phyloP scores from a whole-genome alignment of 2,888 invertebrate species.

The Brenthis daphne region DNA sequence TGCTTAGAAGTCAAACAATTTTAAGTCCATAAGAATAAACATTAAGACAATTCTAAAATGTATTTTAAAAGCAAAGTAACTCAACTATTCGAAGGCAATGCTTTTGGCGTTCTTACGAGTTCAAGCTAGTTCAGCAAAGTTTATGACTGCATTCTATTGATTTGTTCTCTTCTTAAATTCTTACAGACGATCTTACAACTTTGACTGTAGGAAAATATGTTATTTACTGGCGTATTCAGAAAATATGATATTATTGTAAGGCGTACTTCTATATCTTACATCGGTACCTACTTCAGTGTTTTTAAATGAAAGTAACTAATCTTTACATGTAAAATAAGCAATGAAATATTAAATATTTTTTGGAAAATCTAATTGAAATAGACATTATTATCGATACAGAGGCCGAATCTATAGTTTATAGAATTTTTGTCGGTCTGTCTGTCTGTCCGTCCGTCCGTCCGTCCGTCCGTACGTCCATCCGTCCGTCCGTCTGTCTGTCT shows the following conservation, averaged over 20 bases:
- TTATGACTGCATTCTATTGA: slow-evolving; percentile 26
- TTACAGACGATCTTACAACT: slow-evolving; percentile 12
- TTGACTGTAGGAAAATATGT: neutral
- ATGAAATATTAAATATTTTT: no score
- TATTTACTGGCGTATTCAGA: slow-evolving; percentile 2
- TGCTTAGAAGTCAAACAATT: slow-evolving; percentile 11
- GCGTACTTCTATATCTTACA: no score
- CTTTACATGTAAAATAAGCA: no score
- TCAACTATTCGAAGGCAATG: slow-evolving; percentile 24
- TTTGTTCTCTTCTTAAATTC: slow-evolving; percentile 18
- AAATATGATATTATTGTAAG: neutral
- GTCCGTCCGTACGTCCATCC: no score
- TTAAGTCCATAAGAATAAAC: slow-evolving; percentile 30
- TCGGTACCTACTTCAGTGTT: no score
- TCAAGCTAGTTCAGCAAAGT: slow-evolving; percentile 21
- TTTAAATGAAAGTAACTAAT: no score
- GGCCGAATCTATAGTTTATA: no score
- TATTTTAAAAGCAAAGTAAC: slow-evolving; percentile 31
- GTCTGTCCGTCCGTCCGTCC: no score
- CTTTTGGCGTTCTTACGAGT: slow-evolving; percentile 26
- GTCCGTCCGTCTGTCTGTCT: no score
- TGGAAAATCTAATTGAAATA: no score
- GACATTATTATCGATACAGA: no score
- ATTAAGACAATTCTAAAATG: slow-evolving; percentile 33
- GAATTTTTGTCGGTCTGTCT: no score